A percentile compares a stretch with the other conserved stretches of the same genome.
Evolutionary conservation across 2,113 vertebrate genomes (phyloP).

Genomic region (Cathartes aura): DNA sequence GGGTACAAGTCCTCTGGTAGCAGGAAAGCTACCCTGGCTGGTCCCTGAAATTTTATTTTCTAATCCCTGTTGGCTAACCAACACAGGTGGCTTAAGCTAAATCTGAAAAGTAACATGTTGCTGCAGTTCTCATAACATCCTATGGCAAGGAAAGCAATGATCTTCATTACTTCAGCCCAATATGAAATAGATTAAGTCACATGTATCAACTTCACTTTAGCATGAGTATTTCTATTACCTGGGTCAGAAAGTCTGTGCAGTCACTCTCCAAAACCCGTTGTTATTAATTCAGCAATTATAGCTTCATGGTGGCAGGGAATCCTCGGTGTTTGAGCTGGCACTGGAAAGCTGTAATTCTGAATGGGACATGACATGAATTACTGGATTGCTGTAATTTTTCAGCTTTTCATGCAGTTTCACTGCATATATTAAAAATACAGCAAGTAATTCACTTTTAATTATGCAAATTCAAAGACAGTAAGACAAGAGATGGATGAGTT

Average conservation of each 20-base stretch:
- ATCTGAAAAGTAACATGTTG: background rate
- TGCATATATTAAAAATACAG: constrained; percentile 45
- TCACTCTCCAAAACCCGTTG: background rate
- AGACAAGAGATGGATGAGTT: constrained; percentile 55
- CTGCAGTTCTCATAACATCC: background rate
- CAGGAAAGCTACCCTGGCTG: background rate
- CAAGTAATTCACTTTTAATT: constrained; percentile 59
- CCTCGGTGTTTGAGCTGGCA: background rate
- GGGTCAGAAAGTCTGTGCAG: constrained; percentile 31
- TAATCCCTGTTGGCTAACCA: background rate
- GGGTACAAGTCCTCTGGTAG: background rate
- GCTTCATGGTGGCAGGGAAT: constrained; percentile 34
- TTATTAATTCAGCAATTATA: constrained; percentile 68
- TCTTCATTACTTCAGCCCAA: background rate
- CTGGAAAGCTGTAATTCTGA: constrained; percentile 59
- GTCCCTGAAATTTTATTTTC: background rate
- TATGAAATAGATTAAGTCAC: constrained; percentile 19
- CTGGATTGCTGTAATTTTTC: constrained; percentile 51
- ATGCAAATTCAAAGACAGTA: constrained; percentile 44
- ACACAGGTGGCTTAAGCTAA: background rate
- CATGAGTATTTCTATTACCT: constrained; percentile 45
- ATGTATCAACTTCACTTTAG: constrained; percentile 37
- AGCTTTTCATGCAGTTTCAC: constrained; percentile 36
- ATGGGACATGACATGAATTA: constrained; percentile 67
- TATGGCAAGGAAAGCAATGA: background rate